Base-by-base conservation (phyloP, 2,113 vertebrate genomes). In the Stercorarius parasiticus region DNA sequence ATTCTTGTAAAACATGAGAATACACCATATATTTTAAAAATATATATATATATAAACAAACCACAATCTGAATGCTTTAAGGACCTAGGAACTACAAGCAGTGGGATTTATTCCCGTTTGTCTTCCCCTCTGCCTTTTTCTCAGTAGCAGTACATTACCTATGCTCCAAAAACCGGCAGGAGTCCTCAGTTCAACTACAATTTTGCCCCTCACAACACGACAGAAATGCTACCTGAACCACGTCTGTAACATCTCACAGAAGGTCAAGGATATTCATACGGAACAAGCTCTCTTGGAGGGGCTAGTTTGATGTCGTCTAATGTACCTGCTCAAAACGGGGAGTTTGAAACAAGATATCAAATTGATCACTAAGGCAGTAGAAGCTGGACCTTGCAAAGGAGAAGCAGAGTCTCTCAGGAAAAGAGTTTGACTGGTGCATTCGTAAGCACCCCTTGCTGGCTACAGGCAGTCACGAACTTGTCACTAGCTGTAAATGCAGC, bases 401-500 rank as follows among this genome's bases (percentile, higher is more conserved):
- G 45, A 82, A 80, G 38, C 70, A 38, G 13, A 36, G 38, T 79
- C 53, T 93, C 90, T 20, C 52, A 53, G 92, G 88, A 78, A 91
- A 77, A 65, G 40, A 74, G 23, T 69, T 74, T 83, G 42, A 45
- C 62, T 55, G 23, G 23, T 38, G 82, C 90, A 91, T 58, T 72
- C 6, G 0, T 82, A 95, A 86, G 77, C 45, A 94, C 52, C 52
- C 56, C 43, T 66, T 66, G 87, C 70, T 27, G 72, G 80, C 50
- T 74, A 69, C 47, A 88, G 61, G 61, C 95, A 93, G 86, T 89
- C 88, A 90, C 81, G 38, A 56, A 40, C 94, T 73, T 96, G 93
- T 97, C 96, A 97, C 77, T 29, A 69, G 84, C 73, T 90, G 36
- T 43, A 94, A 94, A 95, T 34, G 86, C 53, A 71, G 89, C 67